Evolutionary conservation across 2,797 vertebrate species (phyloP).

Genomic region (Lacerta agilis): DNA sequence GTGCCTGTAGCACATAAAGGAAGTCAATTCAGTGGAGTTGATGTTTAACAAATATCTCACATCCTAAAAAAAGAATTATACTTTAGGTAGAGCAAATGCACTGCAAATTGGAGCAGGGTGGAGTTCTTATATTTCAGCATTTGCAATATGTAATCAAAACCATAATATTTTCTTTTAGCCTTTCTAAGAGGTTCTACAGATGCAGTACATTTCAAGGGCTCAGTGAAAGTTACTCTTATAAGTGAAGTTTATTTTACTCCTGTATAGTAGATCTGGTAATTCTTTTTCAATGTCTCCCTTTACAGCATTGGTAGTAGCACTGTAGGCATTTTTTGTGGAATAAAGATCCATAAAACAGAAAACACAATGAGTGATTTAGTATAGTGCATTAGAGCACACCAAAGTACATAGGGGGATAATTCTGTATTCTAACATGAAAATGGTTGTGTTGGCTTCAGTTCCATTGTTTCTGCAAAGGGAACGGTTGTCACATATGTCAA

Average conservation of each 20-base stretch:
- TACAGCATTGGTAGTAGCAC: neutral
- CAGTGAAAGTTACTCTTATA: neutral
- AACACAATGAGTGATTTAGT: neutral
- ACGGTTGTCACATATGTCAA: neutral
- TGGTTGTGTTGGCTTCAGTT: neutral
- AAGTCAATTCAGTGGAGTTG: neutral
- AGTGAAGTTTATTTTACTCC: slow-evolving; percentile 22
- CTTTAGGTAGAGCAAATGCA: neutral
- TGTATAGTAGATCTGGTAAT: neutral
- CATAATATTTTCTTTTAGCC: neutral
- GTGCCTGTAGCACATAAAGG: neutral
- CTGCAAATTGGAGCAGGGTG: neutral
- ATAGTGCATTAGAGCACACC: neutral
- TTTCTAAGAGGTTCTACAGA: neutral
- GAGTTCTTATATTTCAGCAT: neutral
- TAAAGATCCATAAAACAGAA: neutral
- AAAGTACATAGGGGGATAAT: neutral
- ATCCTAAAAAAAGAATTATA: neutral
- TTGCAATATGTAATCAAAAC: neutral
- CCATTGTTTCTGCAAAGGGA: accelerated
- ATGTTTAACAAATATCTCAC: no score
- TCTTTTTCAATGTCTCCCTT: neutral
- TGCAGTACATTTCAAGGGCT: neutral
- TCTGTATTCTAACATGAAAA: neutral
- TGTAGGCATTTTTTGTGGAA: neutral